Evolutionary conservation across 2,888 invertebrate genomes (phyloP), one percentile per base, ranked within the genome.

Genomic region (Drosophila yooni): DNA sequence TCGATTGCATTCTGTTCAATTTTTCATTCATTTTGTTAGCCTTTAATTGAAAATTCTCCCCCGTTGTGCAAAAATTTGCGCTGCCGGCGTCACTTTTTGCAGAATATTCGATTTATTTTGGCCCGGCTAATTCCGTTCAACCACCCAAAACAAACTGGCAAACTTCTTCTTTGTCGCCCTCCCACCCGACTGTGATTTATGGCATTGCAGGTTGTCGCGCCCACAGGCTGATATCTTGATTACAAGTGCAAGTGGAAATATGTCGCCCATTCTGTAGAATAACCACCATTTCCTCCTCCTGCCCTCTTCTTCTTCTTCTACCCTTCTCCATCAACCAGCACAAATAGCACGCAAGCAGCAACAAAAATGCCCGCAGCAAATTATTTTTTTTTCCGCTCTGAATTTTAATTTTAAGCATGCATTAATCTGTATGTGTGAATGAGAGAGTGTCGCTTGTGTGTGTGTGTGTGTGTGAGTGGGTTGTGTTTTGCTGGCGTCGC

Each of bases 181-280:
- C 25, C 52, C 36, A 13, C 5, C 10, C 10, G 21, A 2, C 40
- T 15, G 29, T 74, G 75, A 81, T 81, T 83, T 73, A 80, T 77
- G 82, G 71, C 76, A 70, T 69, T 82, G 70, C 66, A 70, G 73
- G 75, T 74, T 76, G 80, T 70, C 75, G 71, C 74, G 85, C 89
- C 89, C 71, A 71, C 68, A 56, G 88, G 60, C 71, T 74, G 74
- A 89, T 79, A 76, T 82, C 86, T 88, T 87, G 88, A 87, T 87
- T 89, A 81, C 74, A 85, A 79, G 74, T 74, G 74, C 74, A 74
- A 74, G 88, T 80, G 78, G 73, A 84, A 86, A 76, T 85, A 83
- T 80, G 79, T 77, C 67, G 58, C 63, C 63, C 66, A 31, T 56
- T 58, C 48, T 51, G 46, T 34, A 3, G 52, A 52, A 52, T 53